Base-by-base conservation (phyloP, 2,797 vertebrate species). In the Brachyrhaphis roseni region DNA sequence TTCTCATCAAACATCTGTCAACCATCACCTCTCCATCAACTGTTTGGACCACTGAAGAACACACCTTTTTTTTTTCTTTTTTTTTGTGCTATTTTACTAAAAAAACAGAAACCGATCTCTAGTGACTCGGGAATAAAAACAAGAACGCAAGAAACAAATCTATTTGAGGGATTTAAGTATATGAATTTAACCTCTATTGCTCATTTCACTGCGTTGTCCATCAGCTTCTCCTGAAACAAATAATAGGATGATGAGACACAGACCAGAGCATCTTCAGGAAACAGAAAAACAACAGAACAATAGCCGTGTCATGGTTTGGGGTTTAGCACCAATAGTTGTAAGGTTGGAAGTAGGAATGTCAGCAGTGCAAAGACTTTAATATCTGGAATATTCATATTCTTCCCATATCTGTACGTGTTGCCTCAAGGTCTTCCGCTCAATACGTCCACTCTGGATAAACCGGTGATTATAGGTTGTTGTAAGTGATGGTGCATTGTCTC, bases 1-100 rank as follows among this genome's bases (percentile, higher is more conserved):
- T 71, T 71, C 43, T 71, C 68, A 71, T 71, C 68, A 71, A 71
- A 43, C 68, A 43, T 71, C 41, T 45, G 41, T 71, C 68, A 71
- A 43, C 68, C 26, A 45, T 71, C 41, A n/a, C 68, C 68, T 71
- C 70, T 64, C 59, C 55, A 78, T 28, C 68, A 45, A 45, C 68
- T 28, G 41, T 28, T 45, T 15, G 26, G 68, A 71, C 68, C 20
- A 45, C 36, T n/a, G 39, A 43, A 71, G 41, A 45, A 45, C 39
- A 71, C 23, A n/a, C 11, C 68, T 1, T 53, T 51, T 51, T 18
- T 49, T 8, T 41, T 0, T 41, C 1, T 20, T 49, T 45, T 23
- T 26, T 41, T 41, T 41, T 71, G 41, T 45, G 68, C 15, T 71
- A 28, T 71, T 45, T 5, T 28, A 1, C 23, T 5, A 4, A n/a